Conservation (phyloP, 2,888 invertebrate species). For the Ceramica pisi region DNA sequence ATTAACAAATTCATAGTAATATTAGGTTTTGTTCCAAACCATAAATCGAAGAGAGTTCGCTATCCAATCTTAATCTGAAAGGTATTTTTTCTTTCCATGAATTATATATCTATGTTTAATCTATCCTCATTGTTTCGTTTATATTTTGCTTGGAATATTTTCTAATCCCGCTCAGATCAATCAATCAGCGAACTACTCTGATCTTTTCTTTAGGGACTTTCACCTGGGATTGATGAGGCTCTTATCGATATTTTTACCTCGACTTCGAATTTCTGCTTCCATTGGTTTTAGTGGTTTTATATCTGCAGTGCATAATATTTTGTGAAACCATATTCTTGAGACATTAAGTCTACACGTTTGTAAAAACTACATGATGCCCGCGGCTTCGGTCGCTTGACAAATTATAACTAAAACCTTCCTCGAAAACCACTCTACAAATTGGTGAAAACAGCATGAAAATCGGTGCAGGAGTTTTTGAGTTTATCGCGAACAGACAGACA, state of each 20-base stretch:
- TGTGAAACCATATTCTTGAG: not conserved
- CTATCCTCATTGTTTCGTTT: constrained; percentile 9
- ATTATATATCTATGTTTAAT: not conserved
- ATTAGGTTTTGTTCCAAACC: too few relatives aligned
- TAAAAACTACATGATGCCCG: too few relatives aligned
- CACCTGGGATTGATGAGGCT: constrained; percentile 46
- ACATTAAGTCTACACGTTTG: too few relatives aligned
- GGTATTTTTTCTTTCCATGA: not conserved
- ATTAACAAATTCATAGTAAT: too few relatives aligned
- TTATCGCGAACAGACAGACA: too few relatives aligned
- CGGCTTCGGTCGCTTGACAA: too few relatives aligned
- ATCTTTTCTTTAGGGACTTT: constrained; percentile 25
- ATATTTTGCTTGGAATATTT: constrained; percentile 22
- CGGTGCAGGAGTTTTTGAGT: too few relatives aligned
- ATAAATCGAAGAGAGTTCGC: too few relatives aligned
- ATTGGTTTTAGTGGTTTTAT: not conserved
- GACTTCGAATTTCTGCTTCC: constrained; percentile 6
- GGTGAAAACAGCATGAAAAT: too few relatives aligned
- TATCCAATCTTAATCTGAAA: too few relatives aligned
- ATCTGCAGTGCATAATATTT: not conserved
- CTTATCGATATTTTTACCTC: constrained; percentile 14
- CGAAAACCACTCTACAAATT: too few relatives aligned
- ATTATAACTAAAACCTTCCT: too few relatives aligned
- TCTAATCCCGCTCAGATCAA: constrained; percentile 22
- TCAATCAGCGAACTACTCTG: constrained; percentile 46